These are phyloP conservation scores for Steinernema hermaphroditum DNA, from an alignment of 2,888 invertebrate genomes.

Conservation along the genomic window DNA sequence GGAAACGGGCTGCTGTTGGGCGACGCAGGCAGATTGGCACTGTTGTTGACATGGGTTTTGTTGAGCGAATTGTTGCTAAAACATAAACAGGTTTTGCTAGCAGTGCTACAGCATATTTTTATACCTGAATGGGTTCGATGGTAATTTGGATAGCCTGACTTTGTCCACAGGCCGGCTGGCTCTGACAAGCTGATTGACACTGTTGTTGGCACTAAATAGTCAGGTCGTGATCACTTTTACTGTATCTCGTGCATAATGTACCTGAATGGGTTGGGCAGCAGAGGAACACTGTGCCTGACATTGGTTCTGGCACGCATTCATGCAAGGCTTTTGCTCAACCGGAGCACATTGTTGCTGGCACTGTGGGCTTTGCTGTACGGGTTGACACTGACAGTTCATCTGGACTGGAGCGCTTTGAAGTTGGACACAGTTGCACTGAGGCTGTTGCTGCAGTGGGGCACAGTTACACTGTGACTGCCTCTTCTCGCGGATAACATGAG, in stretches of 20 bases:
- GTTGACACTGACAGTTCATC: slow-evolving; percentile 27
- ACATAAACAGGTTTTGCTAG: too few relatives aligned
- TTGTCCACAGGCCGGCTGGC: slow-evolving; percentile 10
- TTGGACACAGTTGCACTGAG: slow-evolving; percentile 25
- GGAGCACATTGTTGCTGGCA: slow-evolving; percentile 10
- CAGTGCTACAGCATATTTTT: too few relatives aligned
- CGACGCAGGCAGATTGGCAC: slow-evolving; percentile 17
- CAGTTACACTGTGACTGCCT: slow-evolving; percentile 27
- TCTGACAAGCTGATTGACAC: slow-evolving; percentile 2
- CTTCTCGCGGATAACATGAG: slow-evolving; percentile 8
- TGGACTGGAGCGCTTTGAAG: not conserved
- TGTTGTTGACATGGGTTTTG: slow-evolving; percentile 21
- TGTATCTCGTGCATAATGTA: not conserved
- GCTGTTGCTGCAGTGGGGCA: not conserved
- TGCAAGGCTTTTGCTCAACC: slow-evolving; percentile 13
- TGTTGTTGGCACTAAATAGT: slow-evolving; percentile 7
- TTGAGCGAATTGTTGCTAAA: not conserved
- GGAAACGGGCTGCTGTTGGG: not conserved
- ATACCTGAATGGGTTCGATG: not conserved
- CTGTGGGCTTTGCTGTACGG: not conserved
- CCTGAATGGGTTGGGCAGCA: not conserved
- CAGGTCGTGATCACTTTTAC: not conserved
- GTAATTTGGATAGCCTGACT: not conserved
- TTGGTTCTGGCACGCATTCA: not conserved
- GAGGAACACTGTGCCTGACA: not conserved